Base-by-base conservation (phyloP, 2,888 invertebrate species). In the Poecilobothrus nobilitatus region DNA sequence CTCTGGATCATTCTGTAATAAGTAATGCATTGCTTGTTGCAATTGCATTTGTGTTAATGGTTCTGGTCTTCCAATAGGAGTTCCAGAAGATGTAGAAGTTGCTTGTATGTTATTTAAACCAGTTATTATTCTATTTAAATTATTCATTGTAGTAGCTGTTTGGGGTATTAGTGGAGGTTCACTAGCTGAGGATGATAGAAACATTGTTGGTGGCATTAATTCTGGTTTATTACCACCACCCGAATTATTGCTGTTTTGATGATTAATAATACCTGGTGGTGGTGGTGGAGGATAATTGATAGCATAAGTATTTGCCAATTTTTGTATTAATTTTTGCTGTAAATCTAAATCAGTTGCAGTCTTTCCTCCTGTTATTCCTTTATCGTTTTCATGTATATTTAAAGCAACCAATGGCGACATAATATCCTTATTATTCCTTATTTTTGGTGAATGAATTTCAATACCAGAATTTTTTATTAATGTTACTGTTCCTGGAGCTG, bases 31-130 rank as follows among this genome's bases (percentile, higher is more conserved):
- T 37, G 95, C 94, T 83, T 95, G 94, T 53, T 92, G 88, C 71
- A 96, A 85, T 80, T 96, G 96, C 78, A 92, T 91, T 80, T 90
- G 89, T 65, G 93, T 95, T 67, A 96, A 84, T 20, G 94, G 92
- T 79, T 92, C 91, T 1, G 73, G 72, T 27, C 72, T 72, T 2
- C 72, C 63, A 20, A 67, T 22, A 4, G 62, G 15, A 63, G 68
- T 44, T 27, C 7, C n/a, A 41, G 41, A 27, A 27, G 27, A 27
- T 27, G 27, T 27, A 8, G n/a, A 8, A 41, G 8, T 15, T 33
- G 27, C 15, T 44, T 65, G n/a, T 15, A 27, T 64, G 15, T 53
- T 53, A 53, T 53, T 53, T 15, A n/a, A 15, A 37, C 37, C 37
- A 53, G 18, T n/a, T 53, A 53, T 53, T 53, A 53, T 53, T 53